Base-by-base conservation (phyloP, 1,140 invertebrate species). In the Heliothis subflexa region DNA sequence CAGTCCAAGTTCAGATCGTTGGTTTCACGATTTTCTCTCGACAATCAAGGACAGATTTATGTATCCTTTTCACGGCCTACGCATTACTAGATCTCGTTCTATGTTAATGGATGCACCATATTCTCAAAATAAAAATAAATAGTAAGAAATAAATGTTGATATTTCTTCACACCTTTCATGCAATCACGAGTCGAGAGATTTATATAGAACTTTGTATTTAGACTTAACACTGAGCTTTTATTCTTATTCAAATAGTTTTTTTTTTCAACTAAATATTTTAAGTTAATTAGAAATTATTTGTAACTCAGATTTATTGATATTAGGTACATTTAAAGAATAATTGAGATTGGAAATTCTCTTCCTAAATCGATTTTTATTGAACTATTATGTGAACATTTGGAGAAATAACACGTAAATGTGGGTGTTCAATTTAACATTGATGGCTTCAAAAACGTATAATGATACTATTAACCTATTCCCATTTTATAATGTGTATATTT, bases 21-120 rank as follows among this genome's bases (percentile, higher is more conserved):
- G 82, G 73, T 88, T 89, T 86, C 86, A 84, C 83, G 82, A 85
- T 89, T 92, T 92, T 87, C 88, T 86, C 86, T 78, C 72, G 85
- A 88, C 89, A 87, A 84, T 82, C 86, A 79, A 81, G 78, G 86
- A 89, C 84, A 87, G 88, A 92, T 91, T 91, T 92, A 92, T 90
- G 84, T 74, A 77, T 86, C 84, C 85, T 85, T 86, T 81, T 52
- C 75, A 78, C 82, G 72, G 84, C 88, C 88, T 84, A 91, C 86
- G 83, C 86, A 73, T 52, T 81, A 78, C 81, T 74, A 70, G 55
- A 75, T 50, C 72, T 62, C 18, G 45, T 47, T 54, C 61, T 77
- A 77, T 66, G 74, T 77, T 66, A 68, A 77, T 77, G 14, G 62
- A 68, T 55, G 62, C 61, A 68, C 33, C 74, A 55, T 68, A 68